Evolutionary conservation across 2,797 vertebrate genomes (phyloP).

Genomic region (Gallinago solitaria): DNA sequence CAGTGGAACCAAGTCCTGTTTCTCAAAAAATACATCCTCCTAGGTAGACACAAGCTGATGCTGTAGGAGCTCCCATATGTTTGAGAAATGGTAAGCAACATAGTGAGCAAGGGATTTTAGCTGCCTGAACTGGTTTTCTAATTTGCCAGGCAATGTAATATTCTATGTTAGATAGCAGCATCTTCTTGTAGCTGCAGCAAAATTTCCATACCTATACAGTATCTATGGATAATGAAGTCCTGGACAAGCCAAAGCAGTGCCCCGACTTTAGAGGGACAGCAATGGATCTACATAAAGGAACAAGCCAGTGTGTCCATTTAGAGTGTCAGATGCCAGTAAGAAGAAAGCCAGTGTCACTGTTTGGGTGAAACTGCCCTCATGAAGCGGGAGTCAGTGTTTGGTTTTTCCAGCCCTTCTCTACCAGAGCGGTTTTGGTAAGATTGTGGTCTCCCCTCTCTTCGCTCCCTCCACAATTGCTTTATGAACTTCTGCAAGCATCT

Average conservation of each 20-base stretch:
- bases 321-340: background rate
- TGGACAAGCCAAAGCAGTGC: background rate
- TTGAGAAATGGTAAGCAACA: background rate
- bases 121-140: background rate
- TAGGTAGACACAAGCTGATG: background rate
- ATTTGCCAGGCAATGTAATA: background rate
- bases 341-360: background rate
- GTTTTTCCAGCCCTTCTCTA: background rate
- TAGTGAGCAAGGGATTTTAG: background rate
- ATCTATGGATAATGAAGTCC: background rate
- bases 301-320: background rate
- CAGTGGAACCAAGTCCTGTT: background rate
- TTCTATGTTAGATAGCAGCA: background rate
- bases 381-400: background rate
- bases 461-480: background rate
- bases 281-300: background rate
- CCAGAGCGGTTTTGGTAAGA: background rate
- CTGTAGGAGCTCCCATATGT: background rate
- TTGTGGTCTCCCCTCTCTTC: background rate
- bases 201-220: background rate
- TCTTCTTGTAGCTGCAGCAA: background rate
- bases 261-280: background rate
- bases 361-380: rapidly evolving
- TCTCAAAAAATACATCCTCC: background rate
- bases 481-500: background rate